Conservation (phyloP, 2,113 vertebrate species). For the Coreoperca whiteheadi region DNA sequence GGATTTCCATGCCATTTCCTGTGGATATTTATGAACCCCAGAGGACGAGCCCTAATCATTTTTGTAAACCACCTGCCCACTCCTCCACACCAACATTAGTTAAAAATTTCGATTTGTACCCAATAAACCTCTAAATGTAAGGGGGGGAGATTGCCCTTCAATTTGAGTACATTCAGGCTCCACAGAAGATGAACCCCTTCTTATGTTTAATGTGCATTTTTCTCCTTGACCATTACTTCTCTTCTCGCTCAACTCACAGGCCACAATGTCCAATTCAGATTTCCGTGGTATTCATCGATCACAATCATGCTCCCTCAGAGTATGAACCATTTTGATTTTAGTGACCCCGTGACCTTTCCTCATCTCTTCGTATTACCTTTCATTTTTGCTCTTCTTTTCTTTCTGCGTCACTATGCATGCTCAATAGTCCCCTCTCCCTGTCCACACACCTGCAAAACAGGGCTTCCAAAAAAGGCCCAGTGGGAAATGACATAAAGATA, state of each 20-base stretch:
- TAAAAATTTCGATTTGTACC: no score
- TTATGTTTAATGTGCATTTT: no score
- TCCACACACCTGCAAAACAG: neutral
- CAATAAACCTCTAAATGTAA: no score
- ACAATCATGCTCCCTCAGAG: no score
- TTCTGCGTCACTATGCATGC: neutral
- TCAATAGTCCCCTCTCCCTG: neutral
- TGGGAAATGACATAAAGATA: neutral
- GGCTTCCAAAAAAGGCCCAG: neutral
- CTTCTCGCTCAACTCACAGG: no score
- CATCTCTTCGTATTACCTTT: neutral
- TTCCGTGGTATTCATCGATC: neutral
- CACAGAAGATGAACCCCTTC: no score
- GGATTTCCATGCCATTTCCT: neutral
- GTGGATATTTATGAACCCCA: neutral
- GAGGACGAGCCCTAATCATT: neutral
- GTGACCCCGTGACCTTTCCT: neutral
- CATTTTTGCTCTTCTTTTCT: neutral
- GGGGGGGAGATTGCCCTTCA: no score
- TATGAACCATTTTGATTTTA: neutral
- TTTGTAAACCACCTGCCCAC: neutral
- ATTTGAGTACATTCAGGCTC: no score
- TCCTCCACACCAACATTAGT: no score
- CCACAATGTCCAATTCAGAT: no score
- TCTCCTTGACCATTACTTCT: no score